A percentile compares a stretch with the other conserved stretches of the same genome.
phyloP scores from a whole-genome alignment of 2,888 invertebrate genomes.

The Melieria omissa region DNA sequence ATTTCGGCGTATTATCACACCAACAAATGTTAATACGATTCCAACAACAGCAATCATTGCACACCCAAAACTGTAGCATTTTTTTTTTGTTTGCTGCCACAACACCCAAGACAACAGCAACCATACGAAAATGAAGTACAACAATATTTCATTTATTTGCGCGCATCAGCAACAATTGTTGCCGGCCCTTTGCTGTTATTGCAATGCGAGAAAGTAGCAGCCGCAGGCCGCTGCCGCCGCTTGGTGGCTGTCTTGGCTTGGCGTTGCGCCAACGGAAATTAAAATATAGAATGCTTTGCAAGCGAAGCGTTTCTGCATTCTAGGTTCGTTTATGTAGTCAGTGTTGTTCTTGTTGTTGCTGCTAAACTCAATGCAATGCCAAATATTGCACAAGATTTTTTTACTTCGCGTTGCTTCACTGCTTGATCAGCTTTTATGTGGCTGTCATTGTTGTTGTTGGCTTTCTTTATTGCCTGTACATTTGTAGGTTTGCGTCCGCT shows the following conservation, averaged over 20 bases:
- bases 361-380: no score
- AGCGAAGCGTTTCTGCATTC: neutral
- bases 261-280: constrained; percentile 24
- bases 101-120: neutral
- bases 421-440: neutral
- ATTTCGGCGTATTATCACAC: no score
- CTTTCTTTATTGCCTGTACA: constrained; percentile 13
- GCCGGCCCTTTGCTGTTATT: constrained; percentile 2
- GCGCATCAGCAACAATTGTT: constrained; percentile 40
- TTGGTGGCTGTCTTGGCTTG: neutral
- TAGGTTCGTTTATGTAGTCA: no score
- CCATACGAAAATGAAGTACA: constrained; percentile 17
- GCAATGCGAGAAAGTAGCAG: constrained; percentile 6
- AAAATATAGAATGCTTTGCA: constrained; percentile 14
- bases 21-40: no score
- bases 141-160: constrained; percentile 38
- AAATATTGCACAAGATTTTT: neutral
- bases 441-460: constrained; percentile 5
- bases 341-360: no score
- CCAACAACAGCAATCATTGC: no score
- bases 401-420: constrained; percentile 10
- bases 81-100: no score
- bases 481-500: neutral
- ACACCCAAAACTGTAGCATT: no score
- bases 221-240: constrained; percentile 9